Conservation (phyloP, 2,797 vertebrate species). For the Capromys pilorides region DNA sequence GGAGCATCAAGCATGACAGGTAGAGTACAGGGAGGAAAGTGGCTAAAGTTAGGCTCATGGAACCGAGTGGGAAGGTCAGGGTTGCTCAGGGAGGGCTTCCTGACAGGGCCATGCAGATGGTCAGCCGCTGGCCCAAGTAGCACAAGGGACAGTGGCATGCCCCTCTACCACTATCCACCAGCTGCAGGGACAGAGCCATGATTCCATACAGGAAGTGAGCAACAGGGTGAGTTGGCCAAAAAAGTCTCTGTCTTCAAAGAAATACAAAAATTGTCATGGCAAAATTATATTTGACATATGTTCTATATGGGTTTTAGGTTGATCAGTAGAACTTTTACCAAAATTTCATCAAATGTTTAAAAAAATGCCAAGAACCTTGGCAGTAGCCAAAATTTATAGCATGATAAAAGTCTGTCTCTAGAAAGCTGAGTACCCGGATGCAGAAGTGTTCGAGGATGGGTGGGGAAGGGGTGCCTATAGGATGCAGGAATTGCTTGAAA, state of each 20-base stretch:
- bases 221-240: background rate
- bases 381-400: background rate
- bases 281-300: background rate
- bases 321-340: background rate
- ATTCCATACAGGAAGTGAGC: background rate
- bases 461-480: rapidly evolving
- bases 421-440: background rate
- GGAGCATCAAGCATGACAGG: background rate
- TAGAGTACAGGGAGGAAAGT: background rate
- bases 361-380: background rate
- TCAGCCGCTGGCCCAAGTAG: background rate
- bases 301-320: background rate
- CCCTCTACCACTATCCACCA: background rate
- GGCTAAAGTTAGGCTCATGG: background rate
- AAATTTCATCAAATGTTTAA: background rate
- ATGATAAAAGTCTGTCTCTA: background rate
- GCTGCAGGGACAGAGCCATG: background rate
- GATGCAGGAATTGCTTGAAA: background rate
- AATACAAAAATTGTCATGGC: background rate
- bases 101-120: no score
- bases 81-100: background rate
- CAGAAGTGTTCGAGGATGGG: background rate
- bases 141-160: background rate
- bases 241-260: background rate
- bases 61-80: background rate